phyloP scores from a whole-genome alignment of 2,113 vertebrate species.

The Catharus minimus region DNA sequence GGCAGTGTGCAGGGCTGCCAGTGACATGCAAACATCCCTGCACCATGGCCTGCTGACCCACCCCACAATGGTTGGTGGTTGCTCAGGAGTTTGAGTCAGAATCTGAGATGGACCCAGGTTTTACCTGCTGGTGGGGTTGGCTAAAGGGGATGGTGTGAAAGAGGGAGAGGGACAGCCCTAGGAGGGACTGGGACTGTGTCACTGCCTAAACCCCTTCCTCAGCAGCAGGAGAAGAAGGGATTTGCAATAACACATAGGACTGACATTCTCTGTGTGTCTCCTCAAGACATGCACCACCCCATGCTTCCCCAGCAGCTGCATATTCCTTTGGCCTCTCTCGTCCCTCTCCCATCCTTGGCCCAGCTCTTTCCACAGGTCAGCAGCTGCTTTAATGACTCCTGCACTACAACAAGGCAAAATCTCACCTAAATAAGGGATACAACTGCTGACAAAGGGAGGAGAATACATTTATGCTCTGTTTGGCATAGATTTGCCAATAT shows the following conservation, averaged over 20 bases:
- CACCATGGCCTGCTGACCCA: not conserved
- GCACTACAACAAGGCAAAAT: not conserved
- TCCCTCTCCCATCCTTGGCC: not conserved
- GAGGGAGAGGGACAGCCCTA: not conserved
- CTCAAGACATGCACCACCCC: not conserved
- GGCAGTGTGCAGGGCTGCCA: not conserved
- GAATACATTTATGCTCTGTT: not conserved
- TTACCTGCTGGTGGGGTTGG: not conserved
- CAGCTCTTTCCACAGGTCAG: not conserved
- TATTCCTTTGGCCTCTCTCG: not conserved
- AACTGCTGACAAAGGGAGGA: not conserved
- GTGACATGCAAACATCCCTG: not conserved
- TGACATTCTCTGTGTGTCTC: not conserved
- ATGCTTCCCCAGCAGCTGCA: not conserved
- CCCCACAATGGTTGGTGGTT: not conserved
- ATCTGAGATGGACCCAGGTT: not conserved
- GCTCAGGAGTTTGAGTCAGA: not conserved
- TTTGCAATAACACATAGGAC: not conserved
- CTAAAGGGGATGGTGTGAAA: not conserved
- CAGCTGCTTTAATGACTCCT: not conserved
- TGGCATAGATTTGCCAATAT: not conserved
- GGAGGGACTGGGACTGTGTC: not conserved
- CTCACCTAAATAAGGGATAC: not conserved
- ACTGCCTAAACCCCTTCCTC: not conserved
- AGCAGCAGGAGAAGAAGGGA: not conserved